Conservation (phyloP, 37 sponge, comb jelly and placozoan genomes). For the Mnemiopsis leidyi region DNA sequence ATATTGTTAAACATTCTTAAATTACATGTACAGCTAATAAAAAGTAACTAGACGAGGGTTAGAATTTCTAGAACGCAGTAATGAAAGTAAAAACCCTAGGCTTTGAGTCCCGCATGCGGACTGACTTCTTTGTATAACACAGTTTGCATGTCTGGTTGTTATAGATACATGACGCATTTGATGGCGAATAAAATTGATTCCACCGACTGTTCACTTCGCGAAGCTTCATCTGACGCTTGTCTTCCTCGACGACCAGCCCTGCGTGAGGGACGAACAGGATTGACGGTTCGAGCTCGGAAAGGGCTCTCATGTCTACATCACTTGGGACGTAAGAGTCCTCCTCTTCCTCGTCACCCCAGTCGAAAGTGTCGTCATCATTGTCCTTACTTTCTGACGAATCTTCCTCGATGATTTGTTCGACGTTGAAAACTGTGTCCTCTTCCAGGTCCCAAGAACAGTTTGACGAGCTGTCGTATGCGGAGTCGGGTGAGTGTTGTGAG, state of each 20-base stretch:
- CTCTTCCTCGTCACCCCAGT: not conserved
- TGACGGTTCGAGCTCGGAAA: not conserved
- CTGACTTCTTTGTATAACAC: not conserved
- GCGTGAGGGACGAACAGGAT: conserved; percentile 35
- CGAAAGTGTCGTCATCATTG: not conserved
- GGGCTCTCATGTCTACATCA: not conserved
- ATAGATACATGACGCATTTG: not conserved
- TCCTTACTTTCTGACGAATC: not conserved
- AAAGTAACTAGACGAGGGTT: not conserved
- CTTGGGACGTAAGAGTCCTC: not conserved
- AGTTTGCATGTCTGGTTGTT: not conserved
- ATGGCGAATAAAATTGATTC: not conserved
- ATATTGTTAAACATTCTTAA: not conserved
- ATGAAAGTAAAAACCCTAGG: conserved; percentile 10
- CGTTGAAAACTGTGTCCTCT: not conserved
- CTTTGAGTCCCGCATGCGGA: not conserved
- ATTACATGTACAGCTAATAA: not conserved
- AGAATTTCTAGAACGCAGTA: conserved; percentile 6
- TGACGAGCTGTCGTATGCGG: conserved; percentile 41
- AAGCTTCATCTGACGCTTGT: not conserved
- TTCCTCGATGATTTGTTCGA: not conserved
- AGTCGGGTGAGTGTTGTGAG: conserved; percentile 18
- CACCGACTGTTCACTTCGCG: not conserved
- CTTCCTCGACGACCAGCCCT: not conserved
- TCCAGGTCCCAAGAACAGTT: not conserved